phyloP scores from a whole-genome alignment of 2,113 vertebrate genomes.

The Etheostoma cragini region DNA sequence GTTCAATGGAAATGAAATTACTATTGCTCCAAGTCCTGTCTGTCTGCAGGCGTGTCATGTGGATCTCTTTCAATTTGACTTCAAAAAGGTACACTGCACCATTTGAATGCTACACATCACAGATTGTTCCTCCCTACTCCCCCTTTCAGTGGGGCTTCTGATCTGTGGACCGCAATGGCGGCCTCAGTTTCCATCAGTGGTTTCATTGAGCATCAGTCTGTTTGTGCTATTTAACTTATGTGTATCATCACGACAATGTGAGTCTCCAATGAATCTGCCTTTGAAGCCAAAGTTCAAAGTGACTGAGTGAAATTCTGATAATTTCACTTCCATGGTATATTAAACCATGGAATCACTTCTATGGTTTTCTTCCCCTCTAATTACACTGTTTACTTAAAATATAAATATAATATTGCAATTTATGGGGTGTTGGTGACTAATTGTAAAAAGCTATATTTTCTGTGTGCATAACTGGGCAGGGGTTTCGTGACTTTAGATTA shows the following conservation, averaged over 20 bases:
- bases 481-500: neutral
- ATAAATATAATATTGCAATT: conserved; percentile 1
- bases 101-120: neutral
- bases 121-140: neutral
- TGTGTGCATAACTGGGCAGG: neutral
- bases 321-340: conserved; percentile 38
- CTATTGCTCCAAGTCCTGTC: neutral
- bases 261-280: conserved; percentile 40
- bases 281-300: conserved; percentile 67
- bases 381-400: conserved; percentile 27
- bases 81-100: conserved; percentile 11
- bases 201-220: conserved; percentile 17
- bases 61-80: conserved; percentile 11
- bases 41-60: neutral
- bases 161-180: conserved; percentile 1
- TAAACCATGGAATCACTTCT: conserved; percentile 19
- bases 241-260: conserved; percentile 31
- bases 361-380: conserved; percentile 17
- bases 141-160: neutral
- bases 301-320: conserved; percentile 2
- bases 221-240: conserved; percentile 36
- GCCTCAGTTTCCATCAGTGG: conserved; percentile 20
- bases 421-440: neutral
- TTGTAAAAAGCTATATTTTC: neutral
- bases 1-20: neutral